phyloP scores from a whole-genome alignment of 2,113 vertebrate genomes.

The Lasiurus cinereus region DNA sequence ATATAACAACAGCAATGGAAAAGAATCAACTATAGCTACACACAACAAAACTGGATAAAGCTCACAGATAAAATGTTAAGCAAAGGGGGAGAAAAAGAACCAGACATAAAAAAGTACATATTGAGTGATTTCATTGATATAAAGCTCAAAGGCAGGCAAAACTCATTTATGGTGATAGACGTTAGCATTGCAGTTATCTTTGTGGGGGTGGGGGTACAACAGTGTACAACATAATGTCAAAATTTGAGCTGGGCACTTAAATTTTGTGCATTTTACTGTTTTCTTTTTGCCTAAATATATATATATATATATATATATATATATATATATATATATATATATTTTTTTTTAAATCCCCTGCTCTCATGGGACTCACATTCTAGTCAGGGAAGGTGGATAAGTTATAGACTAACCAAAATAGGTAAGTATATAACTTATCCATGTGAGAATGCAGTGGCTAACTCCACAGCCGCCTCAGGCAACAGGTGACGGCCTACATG shows the following conservation, averaged over 20 bases:
- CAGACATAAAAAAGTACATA: neutral
- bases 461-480: neutral
- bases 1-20: neutral
- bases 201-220: neutral
- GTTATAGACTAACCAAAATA: neutral
- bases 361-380: slow-evolving; percentile 1
- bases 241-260: slow-evolving; percentile 26
- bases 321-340: no score
- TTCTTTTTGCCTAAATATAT: neutral
- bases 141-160: slow-evolving; percentile 17
- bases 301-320: no score
- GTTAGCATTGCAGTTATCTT: neutral
- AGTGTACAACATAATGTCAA: neutral
- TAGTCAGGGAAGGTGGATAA: neutral
- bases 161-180: neutral
- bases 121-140: neutral
- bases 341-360: neutral
- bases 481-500: neutral
- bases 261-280: neutral
- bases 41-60: neutral
- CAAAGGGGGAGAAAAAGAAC: neutral
- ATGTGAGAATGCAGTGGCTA: neutral
- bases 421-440: neutral
- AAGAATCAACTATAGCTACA: neutral
- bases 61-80: slow-evolving; percentile 43